Base-by-base conservation (phyloP, 2,888 invertebrate genomes). In the Trichogramma evanescens region DNA sequence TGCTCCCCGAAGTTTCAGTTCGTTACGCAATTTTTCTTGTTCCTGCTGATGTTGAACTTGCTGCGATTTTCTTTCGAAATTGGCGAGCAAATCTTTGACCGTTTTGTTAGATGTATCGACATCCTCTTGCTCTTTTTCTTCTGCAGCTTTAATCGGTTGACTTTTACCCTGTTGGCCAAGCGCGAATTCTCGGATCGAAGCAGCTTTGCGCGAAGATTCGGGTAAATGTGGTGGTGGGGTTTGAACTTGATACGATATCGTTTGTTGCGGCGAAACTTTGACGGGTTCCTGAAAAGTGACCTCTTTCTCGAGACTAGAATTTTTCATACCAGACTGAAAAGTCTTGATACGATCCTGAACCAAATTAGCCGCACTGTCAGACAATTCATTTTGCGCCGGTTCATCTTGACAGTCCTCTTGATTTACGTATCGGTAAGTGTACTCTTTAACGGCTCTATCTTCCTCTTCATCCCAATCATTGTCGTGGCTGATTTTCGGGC, bases 1-100 rank as follows among this genome's bases (percentile, higher is more conserved):
- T 1, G 80, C 80, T 9, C 74, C 76, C 0, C 79, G 72, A 52
- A 72, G 73, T 49, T 68, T 75, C 7, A 71, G 66, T n/a, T 76
- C 75, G 6, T 73, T 73, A 1, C 70, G 68, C 26, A 70, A 70
- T 4, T 70, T 66, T 13, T 67, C 64, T 39, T 75, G 74, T 26
- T 69, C 66, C 53, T 73, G 66, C 6, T 64, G 60, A 5, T 62
- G 67, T 48, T 72, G 70, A 2, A 72, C 71, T 43, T 76, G 70
- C 52, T 74, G 75, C 0, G 80, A 78, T 58, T 79, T 80, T 7
- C 74, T 71, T 62, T 81, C 80, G 63, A 80, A 80, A 63, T 80
- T 79, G 2, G 79, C 79, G 43, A 80, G 63, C 1, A 81, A 67
- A 63, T 80, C 80, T 62, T 77, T 79, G 0, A 80, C 80, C 4